Evolutionary conservation across 2,888 invertebrate species (phyloP), one percentile per base, ranked within the genome.

Genomic region (Carcina quercana): DNA sequence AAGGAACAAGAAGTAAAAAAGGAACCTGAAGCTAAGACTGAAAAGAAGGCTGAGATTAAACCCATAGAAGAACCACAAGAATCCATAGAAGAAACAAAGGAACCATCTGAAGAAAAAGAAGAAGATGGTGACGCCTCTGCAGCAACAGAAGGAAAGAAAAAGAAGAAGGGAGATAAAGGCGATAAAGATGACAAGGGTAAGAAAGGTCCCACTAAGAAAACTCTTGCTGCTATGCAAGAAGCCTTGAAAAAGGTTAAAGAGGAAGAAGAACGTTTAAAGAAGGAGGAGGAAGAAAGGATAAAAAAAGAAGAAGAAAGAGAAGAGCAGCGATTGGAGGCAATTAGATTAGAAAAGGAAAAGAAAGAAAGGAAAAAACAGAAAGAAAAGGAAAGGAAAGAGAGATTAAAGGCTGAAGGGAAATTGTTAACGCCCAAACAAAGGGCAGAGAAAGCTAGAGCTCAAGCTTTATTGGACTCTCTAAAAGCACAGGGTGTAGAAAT

Each of bases 341-440:
- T 88, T 50, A 73, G 91, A 36, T 72, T 94, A 42, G 97, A 97
- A 64, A 91, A 94, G 53, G 97, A 98, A 65, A 86, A 88, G 41
- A 96, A 93, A 60, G 95, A 94, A 45, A 90, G 88, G 59, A 95
- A 92, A 66, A 98, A 96, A 64, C 91, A 92, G 56, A 95, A 95
- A 60, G 95, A 97, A 74, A 96, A 95, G 59, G 97, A 97, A 61
- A 88, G 94, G 29, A 96, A 95, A 70, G 96, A 96, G 56, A 87
- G 95, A 59, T 85, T 96, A 49, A 98, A 98, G 71, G 95, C 94
- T n/a, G 98, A 98, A 78, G 98, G 98, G 2, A 98, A 96, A 74
- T 85, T 96, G 17, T 75, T 98, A 36, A 97, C 97, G 2, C 91
- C 94, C 0, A 97, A 97, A 69, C 97, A 99, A 65, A 97, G 95